Evolutionary conservation across 2,113 vertebrate species (phyloP).

Genomic region (Penelope pileata): DNA sequence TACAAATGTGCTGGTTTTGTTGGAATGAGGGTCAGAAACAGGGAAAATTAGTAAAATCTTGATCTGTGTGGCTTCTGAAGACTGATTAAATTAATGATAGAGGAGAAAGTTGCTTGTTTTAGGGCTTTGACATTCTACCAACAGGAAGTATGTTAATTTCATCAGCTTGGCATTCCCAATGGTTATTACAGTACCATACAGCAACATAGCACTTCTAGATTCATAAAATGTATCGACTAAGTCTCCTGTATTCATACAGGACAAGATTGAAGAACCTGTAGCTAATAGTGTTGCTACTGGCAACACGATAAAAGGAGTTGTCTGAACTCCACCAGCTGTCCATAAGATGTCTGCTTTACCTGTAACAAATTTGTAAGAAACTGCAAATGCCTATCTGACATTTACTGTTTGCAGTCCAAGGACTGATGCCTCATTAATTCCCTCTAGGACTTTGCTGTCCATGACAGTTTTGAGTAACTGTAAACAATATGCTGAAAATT

Average conservation of each 20-base stretch:
- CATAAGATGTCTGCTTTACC: not conserved
- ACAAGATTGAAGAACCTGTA: not conserved
- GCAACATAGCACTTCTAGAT: not conserved
- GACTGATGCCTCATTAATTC: slow-evolving; percentile 6
- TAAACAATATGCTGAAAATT: slow-evolving; percentile 30
- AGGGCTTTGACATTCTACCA: not conserved
- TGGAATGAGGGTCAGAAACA: not conserved
- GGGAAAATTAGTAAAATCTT: not conserved
- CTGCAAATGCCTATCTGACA: not conserved
- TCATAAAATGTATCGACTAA: not conserved
- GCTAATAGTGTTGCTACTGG: not conserved
- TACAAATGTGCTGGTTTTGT: not conserved
- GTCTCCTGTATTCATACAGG: not conserved
- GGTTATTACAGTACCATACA: not conserved
- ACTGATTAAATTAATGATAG: not conserved
- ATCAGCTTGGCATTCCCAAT: not conserved
- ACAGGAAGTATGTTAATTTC: not conserved
- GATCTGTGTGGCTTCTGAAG: fast-evolving
- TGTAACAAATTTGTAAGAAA: not conserved
- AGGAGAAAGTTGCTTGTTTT: not conserved
- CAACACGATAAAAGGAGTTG: not conserved
- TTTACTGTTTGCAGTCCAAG: not conserved
- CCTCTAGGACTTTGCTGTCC: not conserved
- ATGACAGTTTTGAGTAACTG: not conserved
- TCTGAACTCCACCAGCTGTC: slow-evolving; percentile 5